Conservation (phyloP, 2,888 invertebrate genomes). For the Acleris laterana region DNA sequence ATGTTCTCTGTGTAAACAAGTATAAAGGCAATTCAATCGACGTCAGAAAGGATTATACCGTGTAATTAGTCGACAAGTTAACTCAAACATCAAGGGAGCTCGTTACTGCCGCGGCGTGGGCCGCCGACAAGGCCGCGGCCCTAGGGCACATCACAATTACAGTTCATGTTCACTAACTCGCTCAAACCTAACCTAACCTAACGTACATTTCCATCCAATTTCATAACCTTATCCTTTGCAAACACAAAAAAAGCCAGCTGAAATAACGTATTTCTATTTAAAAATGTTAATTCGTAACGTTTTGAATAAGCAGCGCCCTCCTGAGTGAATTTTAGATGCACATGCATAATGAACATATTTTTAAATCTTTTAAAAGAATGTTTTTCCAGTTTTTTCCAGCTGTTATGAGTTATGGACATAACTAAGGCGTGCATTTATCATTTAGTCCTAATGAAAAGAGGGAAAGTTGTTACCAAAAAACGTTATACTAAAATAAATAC, state of each 20-base stretch:
- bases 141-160: slow-evolving; percentile 20
- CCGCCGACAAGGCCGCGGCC: slow-evolving; percentile 15
- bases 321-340: background rate
- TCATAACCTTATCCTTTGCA: too few relatives aligned
- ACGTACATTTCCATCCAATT: too few relatives aligned
- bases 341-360: slow-evolving; percentile 2
- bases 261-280: too few relatives aligned
- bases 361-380: background rate
- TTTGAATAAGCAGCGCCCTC: too few relatives aligned
- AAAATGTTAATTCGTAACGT: too few relatives aligned
- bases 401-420: too few relatives aligned
- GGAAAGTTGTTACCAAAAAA: too few relatives aligned
- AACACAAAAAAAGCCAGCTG: too few relatives aligned
- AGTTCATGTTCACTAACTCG: slow-evolving; percentile 15
- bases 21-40: background rate
- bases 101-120: slow-evolving; percentile 19
- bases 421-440: too few relatives aligned
- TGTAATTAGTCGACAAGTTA: slow-evolving; percentile 13
- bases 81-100: slow-evolving; percentile 21
- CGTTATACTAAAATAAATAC: background rate
- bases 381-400: background rate
- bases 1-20: too few relatives aligned
- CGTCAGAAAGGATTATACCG: background rate
- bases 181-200: background rate
- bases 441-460: too few relatives aligned